A percentile compares a stretch with the other conserved stretches of the same genome.
Evolutionary conservation across 2,888 invertebrate species (phyloP).

Genomic region (Pseudanteris insignis): DNA sequence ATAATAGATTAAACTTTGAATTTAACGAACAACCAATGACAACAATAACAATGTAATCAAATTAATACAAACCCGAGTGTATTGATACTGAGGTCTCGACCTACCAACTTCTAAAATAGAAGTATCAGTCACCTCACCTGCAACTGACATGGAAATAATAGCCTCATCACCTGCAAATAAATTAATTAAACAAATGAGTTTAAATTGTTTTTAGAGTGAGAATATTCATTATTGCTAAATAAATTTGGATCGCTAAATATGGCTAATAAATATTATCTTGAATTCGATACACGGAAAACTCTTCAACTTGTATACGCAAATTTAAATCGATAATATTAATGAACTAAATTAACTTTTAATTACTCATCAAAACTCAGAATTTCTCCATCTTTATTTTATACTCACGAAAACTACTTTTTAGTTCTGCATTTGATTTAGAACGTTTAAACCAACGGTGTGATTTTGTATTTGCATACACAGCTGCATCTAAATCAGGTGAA

Average conservation of each 20-base stretch:
- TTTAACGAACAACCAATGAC: conserved; percentile 9
- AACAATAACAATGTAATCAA: conserved; percentile 9
- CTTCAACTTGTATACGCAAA: too few species aligned
- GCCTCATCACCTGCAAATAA: conserved; percentile 68
- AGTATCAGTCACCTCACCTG: conserved; percentile 65
- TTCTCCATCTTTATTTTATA: not conserved
- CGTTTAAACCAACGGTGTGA: conserved; percentile 57
- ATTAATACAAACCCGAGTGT: conserved; percentile 58
- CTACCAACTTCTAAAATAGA: conserved; percentile 64
- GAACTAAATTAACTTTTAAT: too few species aligned
- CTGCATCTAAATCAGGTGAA: conserved; percentile 58
- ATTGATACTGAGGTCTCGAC: conserved; percentile 64
- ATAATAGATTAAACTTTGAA: not conserved
- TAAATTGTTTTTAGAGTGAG: too few species aligned
- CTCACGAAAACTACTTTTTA: not conserved
- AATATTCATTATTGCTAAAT: too few species aligned
- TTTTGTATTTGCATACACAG: conserved; percentile 54
- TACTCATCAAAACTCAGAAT: too few species aligned
- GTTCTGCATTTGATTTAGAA: not conserved
- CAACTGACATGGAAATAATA: conserved; percentile 67
- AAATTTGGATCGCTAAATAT: not conserved
- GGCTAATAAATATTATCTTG: too few species aligned
- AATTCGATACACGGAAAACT: too few species aligned
- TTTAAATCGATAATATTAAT: too few species aligned
- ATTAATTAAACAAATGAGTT: not conserved